A percentile compares a stretch with the other conserved stretches of the same genome.
Conservation (phyloP, 2,797 vertebrate species). For the Micropoecilia bifurca region DNA sequence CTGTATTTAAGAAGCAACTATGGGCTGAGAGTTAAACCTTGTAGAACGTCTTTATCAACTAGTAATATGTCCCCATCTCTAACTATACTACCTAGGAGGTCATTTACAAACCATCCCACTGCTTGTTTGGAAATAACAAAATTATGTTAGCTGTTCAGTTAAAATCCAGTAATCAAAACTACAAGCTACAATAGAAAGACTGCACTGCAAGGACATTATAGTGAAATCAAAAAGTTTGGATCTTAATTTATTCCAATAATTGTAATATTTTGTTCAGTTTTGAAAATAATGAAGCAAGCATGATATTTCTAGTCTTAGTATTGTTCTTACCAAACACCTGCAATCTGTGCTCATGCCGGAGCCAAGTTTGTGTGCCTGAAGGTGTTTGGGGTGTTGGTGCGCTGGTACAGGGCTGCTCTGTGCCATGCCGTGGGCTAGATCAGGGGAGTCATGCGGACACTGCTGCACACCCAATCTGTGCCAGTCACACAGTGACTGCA, state of each 20-base stretch:
- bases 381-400: slow-evolving; percentile 66
- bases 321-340: slow-evolving; percentile 41
- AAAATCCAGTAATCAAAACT: background rate
- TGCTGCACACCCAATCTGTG: slow-evolving; percentile 79
- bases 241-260: background rate
- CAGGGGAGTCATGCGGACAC: slow-evolving; percentile 82
- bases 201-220: background rate
- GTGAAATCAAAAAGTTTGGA: background rate
- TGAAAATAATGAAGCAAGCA: slow-evolving; percentile 11
- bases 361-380: slow-evolving; percentile 65
- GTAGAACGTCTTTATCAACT: background rate
- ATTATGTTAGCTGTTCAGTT: background rate
- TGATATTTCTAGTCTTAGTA: slow-evolving; percentile 23
- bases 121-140: background rate
- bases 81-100: background rate
- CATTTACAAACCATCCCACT: background rate
- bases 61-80: background rate
- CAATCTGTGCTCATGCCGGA: slow-evolving; percentile 61
- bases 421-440: slow-evolving; percentile 82
- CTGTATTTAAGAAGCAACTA: background rate
- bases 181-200: background rate
- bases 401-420: slow-evolving; percentile 78
- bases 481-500: slow-evolving; percentile 85
- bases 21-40: background rate
- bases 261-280: background rate